These are phyloP conservation scores for Drosophila tristis DNA, from an alignment of 1,140 invertebrate genomes.

Conservation along the genomic window DNA sequence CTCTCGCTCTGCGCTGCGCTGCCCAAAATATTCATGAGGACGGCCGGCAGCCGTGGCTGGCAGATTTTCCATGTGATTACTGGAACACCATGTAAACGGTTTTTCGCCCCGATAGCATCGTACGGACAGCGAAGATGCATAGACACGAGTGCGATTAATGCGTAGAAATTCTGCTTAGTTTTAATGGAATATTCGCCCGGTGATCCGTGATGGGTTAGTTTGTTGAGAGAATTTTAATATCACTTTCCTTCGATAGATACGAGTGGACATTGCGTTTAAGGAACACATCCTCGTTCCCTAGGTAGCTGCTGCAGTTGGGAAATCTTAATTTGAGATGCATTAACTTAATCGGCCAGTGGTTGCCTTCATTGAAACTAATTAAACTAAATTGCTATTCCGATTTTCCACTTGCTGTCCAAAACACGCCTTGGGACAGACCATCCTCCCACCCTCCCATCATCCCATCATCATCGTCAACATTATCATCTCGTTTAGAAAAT, in stretches of 20 bases:
- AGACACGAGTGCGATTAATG: background rate
- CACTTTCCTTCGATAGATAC: background rate
- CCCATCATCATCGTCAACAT: conserved; percentile 15
- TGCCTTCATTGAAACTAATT: conserved; percentile 64
- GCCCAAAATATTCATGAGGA: conserved; percentile 35
- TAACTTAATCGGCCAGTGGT: conserved; percentile 46
- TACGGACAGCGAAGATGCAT: background rate
- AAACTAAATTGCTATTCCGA: conserved; percentile 64
- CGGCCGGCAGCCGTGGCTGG: background rate
- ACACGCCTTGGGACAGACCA: conserved; percentile 26
- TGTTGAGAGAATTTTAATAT: too few species aligned
- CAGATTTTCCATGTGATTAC: conserved; percentile 50
- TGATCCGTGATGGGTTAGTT: too few species aligned
- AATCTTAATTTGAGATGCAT: conserved; percentile 43
- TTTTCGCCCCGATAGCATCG: conserved; percentile 40
- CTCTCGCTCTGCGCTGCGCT: background rate
- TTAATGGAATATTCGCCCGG: too few species aligned
- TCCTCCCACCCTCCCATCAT: background rate
- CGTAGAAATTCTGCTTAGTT: background rate
- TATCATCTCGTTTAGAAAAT: conserved; percentile 31
- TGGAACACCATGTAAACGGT: conserved; percentile 41
- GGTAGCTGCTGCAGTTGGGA: conserved; percentile 17
- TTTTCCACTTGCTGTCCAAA: conserved; percentile 58
- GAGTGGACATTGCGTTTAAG: too few species aligned
- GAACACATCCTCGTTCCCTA: background rate